Evolutionary conservation across 2,113 vertebrate species (phyloP), one percentile per base, ranked within the genome.

Genomic region (Hiodon tergisus): DNA sequence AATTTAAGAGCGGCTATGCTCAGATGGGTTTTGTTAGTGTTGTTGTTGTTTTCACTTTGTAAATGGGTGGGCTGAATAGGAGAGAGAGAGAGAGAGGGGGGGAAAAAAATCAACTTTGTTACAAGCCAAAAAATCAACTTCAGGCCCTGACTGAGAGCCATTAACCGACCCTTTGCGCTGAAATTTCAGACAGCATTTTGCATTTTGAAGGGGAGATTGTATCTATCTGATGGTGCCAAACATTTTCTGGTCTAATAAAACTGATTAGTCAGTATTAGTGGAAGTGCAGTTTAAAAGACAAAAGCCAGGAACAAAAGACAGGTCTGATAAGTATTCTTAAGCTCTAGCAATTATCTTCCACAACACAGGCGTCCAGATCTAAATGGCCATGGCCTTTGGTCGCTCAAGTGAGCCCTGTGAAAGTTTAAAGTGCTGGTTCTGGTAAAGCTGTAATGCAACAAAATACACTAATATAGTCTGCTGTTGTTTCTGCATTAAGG

Each of bases 91-190:
- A 71, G 75, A 68, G 52, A 71, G 71, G 14, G 31, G 48, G 62
- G 9, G 70, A 71, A 69, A 74, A 66, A 74, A 72, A 76, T 74
- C 73, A 74, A 81, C 78, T 78, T 78, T 17, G 77, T 71, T 69
- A 77, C 62, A 76, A 74, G 54, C 68, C 58, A 73, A 81, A 59
- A 81, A 79, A 77, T 75, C 51, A 78, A 76, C 79, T 77, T 77
- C 11, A 75, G 17, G 65, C 86, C 73, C 72, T 75, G 80, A 84
- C 87, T 90, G 88, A 89, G 84, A 86, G 82, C 46, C 87, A 86
- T 84, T 80, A 86, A 87, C 0, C 73, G 80, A 82, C 81, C 87
- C 89, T 91, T 88, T 65, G 57, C 14, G 7, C 6, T 48, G 62
- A 69, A 69, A 74, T 74, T 61, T 47, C 57, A 70, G 66, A 62